Base-by-base conservation (phyloP, 2,113 vertebrate species). In the Terrapene triunguis region DNA sequence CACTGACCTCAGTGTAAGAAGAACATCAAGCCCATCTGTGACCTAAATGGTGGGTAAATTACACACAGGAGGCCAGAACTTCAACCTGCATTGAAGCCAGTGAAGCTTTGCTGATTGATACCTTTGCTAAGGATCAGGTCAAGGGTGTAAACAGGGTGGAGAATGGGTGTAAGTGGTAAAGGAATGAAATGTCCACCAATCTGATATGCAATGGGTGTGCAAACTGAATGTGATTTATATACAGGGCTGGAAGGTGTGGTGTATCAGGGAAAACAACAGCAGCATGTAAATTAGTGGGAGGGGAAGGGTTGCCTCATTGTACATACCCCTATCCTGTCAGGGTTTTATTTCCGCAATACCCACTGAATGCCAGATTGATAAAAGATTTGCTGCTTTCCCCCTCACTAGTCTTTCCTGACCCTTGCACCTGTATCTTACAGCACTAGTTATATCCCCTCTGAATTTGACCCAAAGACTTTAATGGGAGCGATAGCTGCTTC, bases 81-180 rank as follows among this genome's bases (percentile, higher is more conserved):
- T 92, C 1, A 2, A 24, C 79, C 92, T 84, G 92, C 90, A 92
- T 65, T 89, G 87, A 84, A 94, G 91, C 47, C 83, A 10, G 74
- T 42, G 85, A 92, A 95, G 92, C 81, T 84, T 81, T 95, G 92
- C 94, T 95, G 94, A 53, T 87, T 92, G 93, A 82, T 80, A 0
- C 0, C 89, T 50, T 50, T 72, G 72, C 65, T 90, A 72, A 86
- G 95, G 83, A 85, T 78, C 84, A 90, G 87, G 53, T 84, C 57
- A 51, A 88, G 82, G 74, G 78, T 91, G 88, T 55, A 93, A 93
- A 85, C 38, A 79, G 90, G 88, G 74, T 65, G 87, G 93, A 51
- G 90, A 90, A 55, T 25, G 81, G 79, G 35, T 65, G 54, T 57
- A 85, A 95, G 79, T 55, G 94, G 92, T 94, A 94, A 93, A 95